Percentiles rank a stretch among this genome's conserved stretches.
These are phyloP conservation scores for Hoplostethus mediterraneus DNA, from an alignment of 2,797 vertebrate genomes.

Conservation along the genomic window DNA sequence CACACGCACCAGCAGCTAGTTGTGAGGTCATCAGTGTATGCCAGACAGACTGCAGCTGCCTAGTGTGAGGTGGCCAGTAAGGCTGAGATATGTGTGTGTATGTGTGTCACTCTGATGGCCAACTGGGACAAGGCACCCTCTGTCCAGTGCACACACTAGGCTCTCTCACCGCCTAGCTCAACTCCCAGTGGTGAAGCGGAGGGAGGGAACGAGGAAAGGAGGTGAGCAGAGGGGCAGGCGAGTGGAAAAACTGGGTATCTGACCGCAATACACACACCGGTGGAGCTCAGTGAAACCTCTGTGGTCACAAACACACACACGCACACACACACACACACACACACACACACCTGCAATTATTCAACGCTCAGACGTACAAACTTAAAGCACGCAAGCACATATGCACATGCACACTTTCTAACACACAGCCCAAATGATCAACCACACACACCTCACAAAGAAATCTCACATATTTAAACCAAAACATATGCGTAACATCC, in stretches of 20 bases:
- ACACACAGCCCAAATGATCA: not conserved
- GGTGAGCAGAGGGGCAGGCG: slow-evolving; percentile 38
- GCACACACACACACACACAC: not conserved
- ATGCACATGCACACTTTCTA: slow-evolving; percentile 5
- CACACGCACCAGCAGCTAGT: slow-evolving; percentile 36
- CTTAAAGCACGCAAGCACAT: slow-evolving; percentile 7
- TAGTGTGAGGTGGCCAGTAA: slow-evolving; percentile 46
- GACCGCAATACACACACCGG: slow-evolving; percentile 13
- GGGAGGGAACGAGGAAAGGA: slow-evolving; percentile 2
- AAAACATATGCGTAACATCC: slow-evolving; percentile 3
- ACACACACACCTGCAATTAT: not conserved
- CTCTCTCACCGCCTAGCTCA: slow-evolving; percentile 64
- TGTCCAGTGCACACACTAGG: slow-evolving; percentile 73
- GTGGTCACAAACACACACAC: not conserved
- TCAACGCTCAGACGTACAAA: not conserved
- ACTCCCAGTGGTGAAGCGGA: slow-evolving; percentile 38
- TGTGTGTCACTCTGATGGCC: slow-evolving; percentile 14
- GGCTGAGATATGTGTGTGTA: slow-evolving; percentile 39
- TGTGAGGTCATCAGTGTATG: slow-evolving; percentile 55
- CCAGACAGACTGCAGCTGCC: slow-evolving; percentile 48
- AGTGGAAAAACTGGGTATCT: slow-evolving; percentile 62
- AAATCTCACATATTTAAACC: slow-evolving; percentile 14
- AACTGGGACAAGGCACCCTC: slow-evolving; percentile 67
- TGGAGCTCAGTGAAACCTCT: not conserved
- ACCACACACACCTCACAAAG: not conserved